phyloP scores from a whole-genome alignment of 2,888 invertebrate species.

The Apantesis nais region DNA sequence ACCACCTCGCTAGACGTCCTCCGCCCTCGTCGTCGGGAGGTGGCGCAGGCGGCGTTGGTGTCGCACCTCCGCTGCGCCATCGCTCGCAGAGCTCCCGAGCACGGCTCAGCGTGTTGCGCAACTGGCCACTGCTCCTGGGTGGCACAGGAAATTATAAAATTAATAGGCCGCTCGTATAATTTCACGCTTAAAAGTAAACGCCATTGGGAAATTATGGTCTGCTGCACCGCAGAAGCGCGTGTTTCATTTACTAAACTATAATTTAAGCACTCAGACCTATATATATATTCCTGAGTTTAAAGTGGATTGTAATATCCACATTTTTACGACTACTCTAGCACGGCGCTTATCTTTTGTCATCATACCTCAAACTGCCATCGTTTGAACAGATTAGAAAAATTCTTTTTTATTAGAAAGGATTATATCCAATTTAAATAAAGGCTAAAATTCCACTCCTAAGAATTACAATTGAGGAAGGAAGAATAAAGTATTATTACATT shows the following conservation, averaged over 20 bases:
- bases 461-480: no score
- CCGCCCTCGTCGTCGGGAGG: slow-evolving; percentile 87
- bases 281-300: neutral
- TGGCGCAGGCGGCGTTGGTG: slow-evolving; percentile 73
- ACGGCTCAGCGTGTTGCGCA: slow-evolving; percentile 92
- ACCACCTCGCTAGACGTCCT: slow-evolving; percentile 94
- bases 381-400: no score
- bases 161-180: slow-evolving; percentile 21
- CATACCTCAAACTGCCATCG: no score
- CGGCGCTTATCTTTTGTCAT: no score
- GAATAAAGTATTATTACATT: no score
- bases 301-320: neutral
- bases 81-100: slow-evolving; percentile 94
- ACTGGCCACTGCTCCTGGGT: slow-evolving; percentile 90
- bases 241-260: neutral
- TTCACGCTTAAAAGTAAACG: slow-evolving; percentile 19
- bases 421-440: no score
- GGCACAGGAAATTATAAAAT: slow-evolving; percentile 31
- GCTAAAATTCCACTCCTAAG: no score
- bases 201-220: slow-evolving; percentile 9
- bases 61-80: slow-evolving; percentile 86
- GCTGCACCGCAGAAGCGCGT: neutral
- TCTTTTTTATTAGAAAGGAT: no score
- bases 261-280: neutral
- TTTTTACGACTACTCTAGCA: neutral